phyloP scores from a whole-genome alignment of 2,888 invertebrate species.

The Acheta domesticus region DNA sequence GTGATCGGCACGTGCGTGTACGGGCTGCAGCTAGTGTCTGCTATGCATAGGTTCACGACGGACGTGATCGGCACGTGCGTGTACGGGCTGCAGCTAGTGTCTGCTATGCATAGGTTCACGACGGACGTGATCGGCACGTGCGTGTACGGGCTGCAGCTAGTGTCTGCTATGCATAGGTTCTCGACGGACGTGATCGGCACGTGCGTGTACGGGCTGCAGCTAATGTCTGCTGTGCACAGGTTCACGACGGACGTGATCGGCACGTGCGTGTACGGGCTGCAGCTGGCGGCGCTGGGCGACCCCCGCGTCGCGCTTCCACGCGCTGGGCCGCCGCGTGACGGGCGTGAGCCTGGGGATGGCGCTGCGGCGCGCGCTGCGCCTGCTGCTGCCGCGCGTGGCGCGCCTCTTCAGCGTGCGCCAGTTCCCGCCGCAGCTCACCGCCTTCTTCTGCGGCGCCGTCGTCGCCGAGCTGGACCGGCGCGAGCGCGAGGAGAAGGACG shows the following conservation, averaged over 20 bases:
- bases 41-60: too few species aligned
- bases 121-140: too few species aligned
- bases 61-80: neutral
- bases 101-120: too few species aligned
- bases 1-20: too few species aligned
- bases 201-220: neutral
- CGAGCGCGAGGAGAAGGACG: neutral
- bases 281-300: too few species aligned
- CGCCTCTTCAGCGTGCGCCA: neutral
- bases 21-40: too few species aligned
- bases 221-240: neutral
- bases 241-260: neutral
- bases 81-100: neutral
- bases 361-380: too few species aligned
- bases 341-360: too few species aligned
- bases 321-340: neutral
- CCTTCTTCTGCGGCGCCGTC: neutral
- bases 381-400: neutral
- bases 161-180: too few species aligned
- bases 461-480: neutral
- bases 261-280: neutral
- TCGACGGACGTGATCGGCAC: too few species aligned
- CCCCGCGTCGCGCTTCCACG: neutral
- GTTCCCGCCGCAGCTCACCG: neutral
- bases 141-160: too few species aligned